Percentiles rank a stretch among this genome's conserved stretches.
phyloP scores from a whole-genome alignment of 2,888 invertebrate species.

The Molorchus minor region DNA sequence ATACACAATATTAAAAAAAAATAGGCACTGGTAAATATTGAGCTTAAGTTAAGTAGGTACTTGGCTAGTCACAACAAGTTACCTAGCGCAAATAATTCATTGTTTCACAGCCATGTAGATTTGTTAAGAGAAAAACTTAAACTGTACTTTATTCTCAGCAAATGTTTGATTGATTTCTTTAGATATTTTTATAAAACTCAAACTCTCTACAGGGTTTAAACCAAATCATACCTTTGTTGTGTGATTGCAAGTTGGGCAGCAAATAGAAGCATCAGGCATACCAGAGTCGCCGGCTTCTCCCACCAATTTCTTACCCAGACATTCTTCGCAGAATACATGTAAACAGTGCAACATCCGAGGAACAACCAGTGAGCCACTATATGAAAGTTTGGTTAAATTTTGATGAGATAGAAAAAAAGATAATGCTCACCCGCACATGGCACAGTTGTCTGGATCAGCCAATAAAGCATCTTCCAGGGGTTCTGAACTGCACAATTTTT shows the following conservation, averaged over 20 bases:
- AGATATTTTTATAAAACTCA: too few relatives aligned
- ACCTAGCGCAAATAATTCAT: too few relatives aligned
- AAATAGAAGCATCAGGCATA: conserved; percentile 71
- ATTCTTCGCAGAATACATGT: conserved; percentile 94
- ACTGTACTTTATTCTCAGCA: too few relatives aligned
- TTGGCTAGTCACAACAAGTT: too few relatives aligned
- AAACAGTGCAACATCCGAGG: conserved; percentile 92
- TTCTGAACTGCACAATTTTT: conserved; percentile 56
- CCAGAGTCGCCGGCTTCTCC: conserved; percentile 76
- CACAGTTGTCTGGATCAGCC: conserved; percentile 61
- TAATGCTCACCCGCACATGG: conserved; percentile 60
- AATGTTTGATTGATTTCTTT: too few relatives aligned
- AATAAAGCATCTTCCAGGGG: conserved; percentile 60
- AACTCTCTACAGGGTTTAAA: too few relatives aligned
- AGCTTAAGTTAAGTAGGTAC: too few relatives aligned
- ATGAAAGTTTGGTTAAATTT: conserved; percentile 17
- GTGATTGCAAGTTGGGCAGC: conserved; percentile 86
- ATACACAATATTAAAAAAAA: too few relatives aligned
- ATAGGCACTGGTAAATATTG: too few relatives aligned
- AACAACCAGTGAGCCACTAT: conserved; percentile 66
- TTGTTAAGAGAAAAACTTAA: too few relatives aligned
- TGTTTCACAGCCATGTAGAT: too few relatives aligned
- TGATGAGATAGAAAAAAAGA: conserved; percentile 22
- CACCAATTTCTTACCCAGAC: conserved; percentile 82
- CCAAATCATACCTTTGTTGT: conserved; percentile 76